Evolutionary conservation across 2,888 invertebrate species (phyloP), one percentile per base, ranked within the genome.

Genomic region (Cephus pygmeus): DNA sequence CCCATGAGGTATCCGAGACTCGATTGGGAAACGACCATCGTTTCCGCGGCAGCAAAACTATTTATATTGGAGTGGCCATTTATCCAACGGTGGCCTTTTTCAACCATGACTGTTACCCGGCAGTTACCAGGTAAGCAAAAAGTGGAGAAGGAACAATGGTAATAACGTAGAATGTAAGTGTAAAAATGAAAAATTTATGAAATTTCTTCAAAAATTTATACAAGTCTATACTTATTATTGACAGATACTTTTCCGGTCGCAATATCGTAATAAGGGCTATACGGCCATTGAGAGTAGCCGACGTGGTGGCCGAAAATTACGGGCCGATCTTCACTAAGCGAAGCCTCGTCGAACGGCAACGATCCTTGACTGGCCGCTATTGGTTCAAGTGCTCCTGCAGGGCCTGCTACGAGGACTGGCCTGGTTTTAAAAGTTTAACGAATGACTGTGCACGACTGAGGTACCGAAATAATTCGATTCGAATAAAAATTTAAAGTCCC

Each of bases 71-170:
- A 0, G 95, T 96, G 2, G 96, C 95, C 0, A 92, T 97, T 56
- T 97, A 96, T 88, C 94, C 95, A 0, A 95, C 95, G 0, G 96
- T 95, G 0, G 95, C 96, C 0, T 93, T 96, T 73, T 96, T 97
- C 89, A 97, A 97, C 91, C 97, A 97, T 87, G 96, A 96, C 85
- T 97, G 97, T 89, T 95, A 95, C 90, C 96, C 96, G 0, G 94
- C 95, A 12, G 95, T 96, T 0, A 94, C 95, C 73, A 94, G 96
- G 96, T 96, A 90, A 84, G 86, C 34, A 69, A 9, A 40, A n/a
- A 40, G 40, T 4, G 4, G 15, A 40, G 4, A 15, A 40, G 40
- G 12, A 40, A 15, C 40, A 15, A 15, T 4, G 40, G 12, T 15
- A 4, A 15, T 36, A 36, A 12, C 4, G 36, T 40, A 15, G 40